Evolutionary conservation across 2,797 vertebrate genomes (phyloP), one percentile per base, ranked within the genome.

Genomic region (Luscinia luscinia): DNA sequence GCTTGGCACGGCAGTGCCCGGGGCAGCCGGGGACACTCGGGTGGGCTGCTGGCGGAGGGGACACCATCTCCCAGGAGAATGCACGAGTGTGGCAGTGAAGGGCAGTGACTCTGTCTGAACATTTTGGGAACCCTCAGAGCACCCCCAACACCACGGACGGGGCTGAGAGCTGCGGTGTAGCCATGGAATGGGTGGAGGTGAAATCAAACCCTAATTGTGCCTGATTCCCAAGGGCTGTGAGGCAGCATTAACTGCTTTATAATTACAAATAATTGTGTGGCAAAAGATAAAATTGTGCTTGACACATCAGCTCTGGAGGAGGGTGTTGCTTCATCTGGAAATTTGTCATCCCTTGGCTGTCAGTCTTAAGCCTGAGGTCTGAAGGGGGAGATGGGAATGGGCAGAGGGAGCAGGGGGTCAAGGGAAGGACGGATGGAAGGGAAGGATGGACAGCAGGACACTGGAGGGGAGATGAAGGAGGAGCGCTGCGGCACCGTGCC

Each of bases 121-220:
- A 9, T 19, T 49, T 2, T 0, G 43, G 34, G 34, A 63, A 15
- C 36, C n/a, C 20, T 15, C 36, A 18, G 77, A 52, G 12, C 48
- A 36, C 22, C 40, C 24, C 17, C 15, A 4, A 8, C 9, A 12
- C 20, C 67, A 26, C 4, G 0, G 2, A 2, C 30, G 0, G 3
- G 24, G 46, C 72, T 5, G 9, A n/a, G 68, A 26, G 57, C 58
- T 17, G 45, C 0, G 0, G 34, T 18, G 48, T 4, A 49, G 62
- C 73, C 7, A 0, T 20, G 57, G 62, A 19, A 43, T 12, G 55
- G 28, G 1, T 8, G 26, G n/a, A 72, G 27, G 49, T 57, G 67
- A 43, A 43, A 55, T 45, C 23, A 27, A 52, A 4, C 20, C 8
- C 8, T 32, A 12, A 21, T 3, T 27, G 30, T 6, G 46, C 6